Percentiles rank a stretch among this genome's conserved stretches.
phyloP scores from a whole-genome alignment of 2,888 invertebrate genomes.

The Hirtodrosophila cameraria region DNA sequence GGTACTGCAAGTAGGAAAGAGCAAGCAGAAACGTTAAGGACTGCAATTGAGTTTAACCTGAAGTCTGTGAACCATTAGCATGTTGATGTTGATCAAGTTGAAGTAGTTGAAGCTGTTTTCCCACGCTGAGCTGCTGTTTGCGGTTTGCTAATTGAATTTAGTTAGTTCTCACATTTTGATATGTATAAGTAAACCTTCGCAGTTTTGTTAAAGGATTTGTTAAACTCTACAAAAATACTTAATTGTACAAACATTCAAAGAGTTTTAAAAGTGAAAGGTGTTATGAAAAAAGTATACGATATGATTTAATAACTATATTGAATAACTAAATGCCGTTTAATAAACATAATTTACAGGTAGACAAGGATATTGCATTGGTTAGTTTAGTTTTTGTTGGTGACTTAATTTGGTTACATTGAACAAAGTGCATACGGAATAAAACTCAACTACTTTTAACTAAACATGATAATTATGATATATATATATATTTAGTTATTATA shows the following conservation, averaged over 20 bases:
- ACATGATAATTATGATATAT: constrained; percentile 30
- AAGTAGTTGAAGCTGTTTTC: constrained; percentile 3
- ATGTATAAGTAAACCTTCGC: constrained; percentile 76
- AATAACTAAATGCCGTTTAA: constrained; percentile 25
- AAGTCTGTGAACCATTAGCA: background rate
- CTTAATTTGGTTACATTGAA: constrained; percentile 45
- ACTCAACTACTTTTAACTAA: constrained; percentile 73
- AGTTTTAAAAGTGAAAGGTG: constrained; percentile 60
- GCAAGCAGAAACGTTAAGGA: constrained; percentile 64
- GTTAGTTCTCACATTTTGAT: constrained; percentile 20
- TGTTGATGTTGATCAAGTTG: background rate
- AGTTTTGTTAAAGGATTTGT: constrained; percentile 71
- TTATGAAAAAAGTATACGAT: constrained; percentile 43
- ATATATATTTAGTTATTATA: constrained; percentile 6
- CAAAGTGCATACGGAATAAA: constrained; percentile 56
- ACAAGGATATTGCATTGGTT: constrained; percentile 46
- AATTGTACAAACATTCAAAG: constrained; percentile 76
- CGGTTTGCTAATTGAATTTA: constrained; percentile 26
- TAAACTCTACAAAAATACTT: constrained; percentile 53
- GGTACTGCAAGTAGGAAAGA: constrained; percentile 87
- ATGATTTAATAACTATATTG: constrained; percentile 25
- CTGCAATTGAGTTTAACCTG: constrained; percentile 10
- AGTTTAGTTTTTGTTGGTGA: constrained; percentile 18
- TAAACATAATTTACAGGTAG: constrained; percentile 47
- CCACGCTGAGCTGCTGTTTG: constrained; percentile 60